A percentile compares a stretch with the other conserved stretches of the same genome.
These are phyloP conservation scores for Muscicapa striata DNA, from an alignment of 2,797 vertebrate genomes.

Conservation along the genomic window DNA sequence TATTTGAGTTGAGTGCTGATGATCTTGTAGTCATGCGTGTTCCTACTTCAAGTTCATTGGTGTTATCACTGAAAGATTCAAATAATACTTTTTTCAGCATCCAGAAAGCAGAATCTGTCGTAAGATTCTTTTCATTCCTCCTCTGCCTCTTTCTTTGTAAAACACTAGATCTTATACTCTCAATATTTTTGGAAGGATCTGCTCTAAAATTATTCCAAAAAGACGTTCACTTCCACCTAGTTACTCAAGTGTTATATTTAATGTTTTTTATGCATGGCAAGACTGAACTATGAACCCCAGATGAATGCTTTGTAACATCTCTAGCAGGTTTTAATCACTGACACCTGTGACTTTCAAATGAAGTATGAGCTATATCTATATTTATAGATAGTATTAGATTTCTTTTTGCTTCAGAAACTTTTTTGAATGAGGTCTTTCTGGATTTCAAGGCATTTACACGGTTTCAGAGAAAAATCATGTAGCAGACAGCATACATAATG, in stretches of 20 bases:
- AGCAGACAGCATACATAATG: slow-evolving; percentile 17
- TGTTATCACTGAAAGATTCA: slow-evolving; percentile 53
- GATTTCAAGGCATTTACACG: slow-evolving; percentile 15
- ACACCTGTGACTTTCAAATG: slow-evolving; percentile 38
- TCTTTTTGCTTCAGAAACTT: slow-evolving; percentile 6
- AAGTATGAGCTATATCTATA: background rate
- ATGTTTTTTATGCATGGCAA: background rate
- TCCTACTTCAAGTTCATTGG: slow-evolving; percentile 14
- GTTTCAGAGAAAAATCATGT: slow-evolving; percentile 15
- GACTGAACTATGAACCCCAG: background rate
- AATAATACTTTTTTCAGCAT: slow-evolving; percentile 31
- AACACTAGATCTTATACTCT: background rate
- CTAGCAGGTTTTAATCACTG: background rate
- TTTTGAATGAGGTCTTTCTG: slow-evolving; percentile 30
- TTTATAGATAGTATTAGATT: background rate
- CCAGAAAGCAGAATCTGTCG: slow-evolving; percentile 23
- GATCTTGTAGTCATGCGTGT: slow-evolving; percentile 71
- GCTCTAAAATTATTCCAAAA: slow-evolving; percentile 52
- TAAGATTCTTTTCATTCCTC: slow-evolving; percentile 33
- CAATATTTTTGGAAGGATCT: background rate
- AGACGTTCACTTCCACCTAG: slow-evolving; percentile 24
- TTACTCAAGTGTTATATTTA: background rate
- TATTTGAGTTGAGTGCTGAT: slow-evolving; percentile 7
- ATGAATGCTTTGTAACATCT: slow-evolving; percentile 15
- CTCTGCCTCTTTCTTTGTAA: background rate